These are phyloP conservation scores for Xyrauchen texanus DNA, from an alignment of 2,113 vertebrate species.

Conservation along the genomic window DNA sequence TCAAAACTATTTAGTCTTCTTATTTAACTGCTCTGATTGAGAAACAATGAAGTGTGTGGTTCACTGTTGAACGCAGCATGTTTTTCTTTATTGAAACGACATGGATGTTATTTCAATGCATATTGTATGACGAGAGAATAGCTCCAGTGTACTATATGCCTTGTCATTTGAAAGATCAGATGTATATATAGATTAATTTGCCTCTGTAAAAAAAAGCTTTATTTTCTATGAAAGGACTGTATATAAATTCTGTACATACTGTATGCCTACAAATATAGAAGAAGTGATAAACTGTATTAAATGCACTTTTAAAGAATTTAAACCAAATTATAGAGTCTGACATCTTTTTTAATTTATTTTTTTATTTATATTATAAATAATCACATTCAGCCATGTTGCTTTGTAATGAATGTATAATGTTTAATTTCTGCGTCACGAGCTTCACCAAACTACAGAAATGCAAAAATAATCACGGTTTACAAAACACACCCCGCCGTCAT, in stretches of 20 bases:
- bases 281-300: slow-evolving; percentile 74
- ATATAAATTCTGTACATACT: slow-evolving; percentile 72
- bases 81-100: slow-evolving; percentile 59
- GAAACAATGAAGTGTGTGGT: neutral
- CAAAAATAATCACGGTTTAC: too few species aligned
- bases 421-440: too few species aligned
- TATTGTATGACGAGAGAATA: slow-evolving; percentile 58
- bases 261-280: slow-evolving; percentile 73
- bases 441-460: too few species aligned
- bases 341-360: neutral
- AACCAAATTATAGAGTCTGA: slow-evolving; percentile 9
- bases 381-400: too few species aligned
- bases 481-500: too few species aligned
- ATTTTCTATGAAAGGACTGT: slow-evolving; percentile 74
- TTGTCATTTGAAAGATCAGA: slow-evolving; percentile 65
- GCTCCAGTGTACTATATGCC: slow-evolving; percentile 68
- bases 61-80: neutral
- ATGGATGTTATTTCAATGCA: slow-evolving; percentile 65
- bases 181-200: slow-evolving; percentile 77
- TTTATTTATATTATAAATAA: too few species aligned
- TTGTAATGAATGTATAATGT: too few species aligned
- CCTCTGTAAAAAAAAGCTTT: slow-evolving; percentile 77
- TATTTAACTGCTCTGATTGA: neutral
- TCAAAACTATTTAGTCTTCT: neutral
- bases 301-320: slow-evolving; percentile 72